Evolutionary conservation across 2,797 vertebrate species (phyloP).

Genomic region (Phrynocephalus vlangalii): DNA sequence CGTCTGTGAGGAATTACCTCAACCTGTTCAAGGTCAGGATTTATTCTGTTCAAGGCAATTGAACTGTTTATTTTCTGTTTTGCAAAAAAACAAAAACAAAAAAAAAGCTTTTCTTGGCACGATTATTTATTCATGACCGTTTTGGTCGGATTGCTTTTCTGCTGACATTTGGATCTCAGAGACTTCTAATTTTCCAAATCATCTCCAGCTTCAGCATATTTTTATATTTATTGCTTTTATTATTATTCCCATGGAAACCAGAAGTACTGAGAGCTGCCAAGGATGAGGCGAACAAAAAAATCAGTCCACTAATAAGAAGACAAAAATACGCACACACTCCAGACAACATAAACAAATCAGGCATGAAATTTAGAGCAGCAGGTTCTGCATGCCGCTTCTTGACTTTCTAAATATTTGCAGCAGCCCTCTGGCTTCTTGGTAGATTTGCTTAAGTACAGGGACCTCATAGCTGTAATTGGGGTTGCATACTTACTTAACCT

Average conservation of each 20-base stretch:
- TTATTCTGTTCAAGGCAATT: too few relatives aligned
- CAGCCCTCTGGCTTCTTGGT: too few relatives aligned
- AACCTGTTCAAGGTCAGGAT: too few relatives aligned
- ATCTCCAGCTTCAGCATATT: not conserved
- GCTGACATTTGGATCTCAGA: too few relatives aligned
- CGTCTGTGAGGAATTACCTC: not conserved
- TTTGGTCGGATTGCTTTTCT: too few relatives aligned
- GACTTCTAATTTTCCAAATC: too few relatives aligned
- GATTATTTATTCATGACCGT: too few relatives aligned
- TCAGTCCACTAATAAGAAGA: not conserved
- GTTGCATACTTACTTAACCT: slow-evolving; percentile 8
- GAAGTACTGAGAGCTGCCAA: too few relatives aligned
- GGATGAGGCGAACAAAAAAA: not conserved
- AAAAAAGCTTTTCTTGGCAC: too few relatives aligned
- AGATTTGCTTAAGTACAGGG: not conserved
- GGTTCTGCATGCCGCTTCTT: not conserved
- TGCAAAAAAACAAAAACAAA: too few relatives aligned
- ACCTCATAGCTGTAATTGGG: not conserved
- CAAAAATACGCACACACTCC: not conserved
- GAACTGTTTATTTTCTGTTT: too few relatives aligned
- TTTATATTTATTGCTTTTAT: not conserved
- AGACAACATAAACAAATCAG: not conserved
- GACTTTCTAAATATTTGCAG: not conserved
- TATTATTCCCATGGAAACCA: too few relatives aligned
- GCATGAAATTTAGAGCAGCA: not conserved